Percentiles rank a stretch among this genome's conserved stretches.
Conservation (phyloP, 2,797 vertebrate species). For the Sorex maritimensis region DNA sequence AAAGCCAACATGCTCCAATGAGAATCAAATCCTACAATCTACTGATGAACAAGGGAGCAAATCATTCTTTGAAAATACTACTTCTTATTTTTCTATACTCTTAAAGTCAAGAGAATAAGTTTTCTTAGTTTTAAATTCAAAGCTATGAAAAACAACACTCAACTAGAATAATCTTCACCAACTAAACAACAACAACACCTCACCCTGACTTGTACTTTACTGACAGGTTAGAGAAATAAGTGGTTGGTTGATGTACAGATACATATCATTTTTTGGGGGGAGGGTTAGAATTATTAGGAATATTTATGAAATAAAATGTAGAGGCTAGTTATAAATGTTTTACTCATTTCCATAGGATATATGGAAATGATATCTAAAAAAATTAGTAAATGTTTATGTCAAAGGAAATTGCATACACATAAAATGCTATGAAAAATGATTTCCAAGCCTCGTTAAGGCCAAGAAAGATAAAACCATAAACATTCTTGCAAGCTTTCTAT, state of each 20-base stretch:
- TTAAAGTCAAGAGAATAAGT: background rate
- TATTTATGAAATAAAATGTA: conserved; percentile 55
- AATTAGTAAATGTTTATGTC: conserved; percentile 14
- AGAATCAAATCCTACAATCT: background rate
- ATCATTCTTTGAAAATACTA: conserved; percentile 9
- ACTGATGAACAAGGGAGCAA: background rate
- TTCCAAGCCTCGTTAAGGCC: conserved; percentile 46
- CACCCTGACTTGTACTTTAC: background rate
- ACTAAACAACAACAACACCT: conserved; percentile 16
- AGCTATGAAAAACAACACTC: conserved; percentile 36
- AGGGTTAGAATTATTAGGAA: background rate
- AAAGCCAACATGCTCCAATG: background rate
- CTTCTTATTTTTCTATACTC: background rate
- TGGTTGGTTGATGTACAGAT: background rate
- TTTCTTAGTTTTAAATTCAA: conserved; percentile 6
- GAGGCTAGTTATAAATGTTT: background rate
- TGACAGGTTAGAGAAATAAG: conserved; percentile 43
- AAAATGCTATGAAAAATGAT: conserved; percentile 35
- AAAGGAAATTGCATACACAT: conserved; percentile 45
- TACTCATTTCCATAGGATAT: conserved; percentile 8
- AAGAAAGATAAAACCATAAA: conserved; percentile 37
- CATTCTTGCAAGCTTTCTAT: conserved; percentile 40
- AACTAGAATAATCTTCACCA: background rate
- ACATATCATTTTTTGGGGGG: background rate
- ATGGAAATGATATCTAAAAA: conserved; percentile 26